Evolutionary conservation across 2,888 invertebrate species (phyloP).

Genomic region (Pseudococcus jackbeardsleyi): DNA sequence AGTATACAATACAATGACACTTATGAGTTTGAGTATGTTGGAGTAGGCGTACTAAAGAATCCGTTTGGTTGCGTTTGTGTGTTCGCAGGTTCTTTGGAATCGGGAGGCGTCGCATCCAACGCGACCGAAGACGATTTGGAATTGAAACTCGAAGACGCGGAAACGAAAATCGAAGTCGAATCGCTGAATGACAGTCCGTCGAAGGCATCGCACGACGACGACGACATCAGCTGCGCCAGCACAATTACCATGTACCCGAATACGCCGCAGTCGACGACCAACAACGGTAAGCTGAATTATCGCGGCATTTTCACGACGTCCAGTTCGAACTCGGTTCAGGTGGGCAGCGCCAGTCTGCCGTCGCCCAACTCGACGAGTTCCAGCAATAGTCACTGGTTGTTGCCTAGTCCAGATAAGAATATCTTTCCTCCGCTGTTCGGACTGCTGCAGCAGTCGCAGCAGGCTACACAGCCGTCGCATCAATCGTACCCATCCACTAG

Average conservation of each 20-base stretch:
- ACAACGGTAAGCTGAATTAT: conserved; percentile 72
- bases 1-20: too few species aligned
- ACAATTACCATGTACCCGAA: conserved; percentile 67
- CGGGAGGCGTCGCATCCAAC: conserved; percentile 65
- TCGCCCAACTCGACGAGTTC: conserved; percentile 72
- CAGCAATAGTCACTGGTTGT: conserved; percentile 80
- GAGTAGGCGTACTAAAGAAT: neutral
- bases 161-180: conserved; percentile 65
- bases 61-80: neutral
- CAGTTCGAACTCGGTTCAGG: conserved; percentile 71
- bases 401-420: conserved; percentile 79
- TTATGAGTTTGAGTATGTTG: too few species aligned
- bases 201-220: conserved; percentile 63
- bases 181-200: conserved; percentile 65
- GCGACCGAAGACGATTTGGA: conserved; percentile 63
- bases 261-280: conserved; percentile 68
- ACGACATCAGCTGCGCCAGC: conserved; percentile 62
- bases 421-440: conserved; percentile 77
- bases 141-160: conserved; percentile 62
- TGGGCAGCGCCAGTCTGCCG: conserved; percentile 69
- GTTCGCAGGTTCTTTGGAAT: conserved; percentile 67
- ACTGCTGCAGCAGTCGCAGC: conserved; percentile 76
- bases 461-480: conserved; percentile 70
- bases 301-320: conserved; percentile 82
- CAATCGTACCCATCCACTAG: conserved; percentile 57